Base-by-base conservation (phyloP, 2,888 invertebrate species). In the Acleris holmiana region DNA sequence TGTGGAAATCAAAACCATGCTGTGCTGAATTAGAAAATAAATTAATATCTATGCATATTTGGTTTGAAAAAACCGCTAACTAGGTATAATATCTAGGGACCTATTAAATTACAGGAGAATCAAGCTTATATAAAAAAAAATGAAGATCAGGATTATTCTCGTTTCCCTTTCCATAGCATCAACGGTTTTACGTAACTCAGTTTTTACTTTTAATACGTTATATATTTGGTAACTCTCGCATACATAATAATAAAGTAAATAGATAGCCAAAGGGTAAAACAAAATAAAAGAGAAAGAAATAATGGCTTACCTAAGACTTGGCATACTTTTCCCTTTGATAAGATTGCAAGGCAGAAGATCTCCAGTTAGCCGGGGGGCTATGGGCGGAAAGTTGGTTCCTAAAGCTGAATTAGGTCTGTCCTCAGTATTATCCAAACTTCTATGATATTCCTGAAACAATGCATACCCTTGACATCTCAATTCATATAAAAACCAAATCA, bases 321-420 rank as follows among this genome's bases (percentile, higher is more conserved):
- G 98, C 98, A 99, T 98, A 93, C 98, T 98, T 91, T 98, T 98
- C 68, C 98, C 98, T 93, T 98, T 97, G 68, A 97, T 96, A 57
- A 98, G 93, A 86, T 97, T 97, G 74, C 89, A 89, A 48, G 88
- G 89, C 69, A 94, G 91, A 56, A 91, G 80, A 73, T 94, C 93
- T 19, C 91, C 91, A 29, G 93, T 90, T 2, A 88, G 71, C 68
- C 93, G 89, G 0, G 94, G 94, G 15, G 93, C 93, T 57, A 94
- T 83, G 0, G 94, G 93, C 2, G 94, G 91, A 70, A 95, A 95
- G 51, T 95, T 94, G 60, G 94, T 93, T 57, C 94, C 94, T 1
- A 96, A 94, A 49, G 94, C 95, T 1, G 96, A 96, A 71, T 95
- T 94, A 0, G 95, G 94, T 56, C 97, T 88, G 68, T 96, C 95